phyloP scores from a whole-genome alignment of 2,888 invertebrate species.

The Acanthosepion esculentum region DNA sequence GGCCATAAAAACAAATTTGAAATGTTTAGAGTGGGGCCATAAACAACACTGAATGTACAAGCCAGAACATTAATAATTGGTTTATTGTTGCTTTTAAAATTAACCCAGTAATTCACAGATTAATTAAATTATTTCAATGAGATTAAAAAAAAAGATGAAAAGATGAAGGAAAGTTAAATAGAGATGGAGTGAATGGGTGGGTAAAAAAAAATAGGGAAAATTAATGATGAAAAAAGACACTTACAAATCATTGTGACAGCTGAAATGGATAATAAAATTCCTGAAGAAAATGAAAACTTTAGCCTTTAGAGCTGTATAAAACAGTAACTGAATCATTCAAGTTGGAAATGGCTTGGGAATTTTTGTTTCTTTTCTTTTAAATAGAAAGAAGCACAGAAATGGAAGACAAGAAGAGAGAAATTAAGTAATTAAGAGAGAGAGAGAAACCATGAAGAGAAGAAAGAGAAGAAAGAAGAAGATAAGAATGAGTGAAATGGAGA shows the following conservation, averaged over 20 bases:
- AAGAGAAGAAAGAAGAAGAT: too few relatives aligned
- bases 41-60: background rate
- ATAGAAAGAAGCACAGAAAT: background rate
- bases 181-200: background rate
- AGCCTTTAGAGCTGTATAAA: background rate
- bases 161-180: background rate
- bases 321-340: background rate
- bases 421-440: too few relatives aligned
- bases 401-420: background rate
- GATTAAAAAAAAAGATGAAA: background rate
- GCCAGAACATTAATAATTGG: background rate
- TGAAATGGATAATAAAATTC: conserved; percentile 10
- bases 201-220: background rate
- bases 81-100: conserved; percentile 33
- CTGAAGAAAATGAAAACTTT: conserved; percentile 22
- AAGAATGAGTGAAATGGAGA: too few relatives aligned
- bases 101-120: conserved; percentile 21
- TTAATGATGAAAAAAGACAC: background rate
- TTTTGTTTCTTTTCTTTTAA: background rate
- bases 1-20: background rate
- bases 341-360: background rate
- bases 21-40: background rate
- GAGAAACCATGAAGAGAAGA: too few relatives aligned
- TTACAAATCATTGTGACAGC: conserved; percentile 33
- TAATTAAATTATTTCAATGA: conserved; percentile 23